Percentiles rank a stretch among this genome's conserved stretches.
Evolutionary conservation across 2,113 vertebrate species (phyloP).

Genomic region (Rhinolophus ferrumequinum): DNA sequence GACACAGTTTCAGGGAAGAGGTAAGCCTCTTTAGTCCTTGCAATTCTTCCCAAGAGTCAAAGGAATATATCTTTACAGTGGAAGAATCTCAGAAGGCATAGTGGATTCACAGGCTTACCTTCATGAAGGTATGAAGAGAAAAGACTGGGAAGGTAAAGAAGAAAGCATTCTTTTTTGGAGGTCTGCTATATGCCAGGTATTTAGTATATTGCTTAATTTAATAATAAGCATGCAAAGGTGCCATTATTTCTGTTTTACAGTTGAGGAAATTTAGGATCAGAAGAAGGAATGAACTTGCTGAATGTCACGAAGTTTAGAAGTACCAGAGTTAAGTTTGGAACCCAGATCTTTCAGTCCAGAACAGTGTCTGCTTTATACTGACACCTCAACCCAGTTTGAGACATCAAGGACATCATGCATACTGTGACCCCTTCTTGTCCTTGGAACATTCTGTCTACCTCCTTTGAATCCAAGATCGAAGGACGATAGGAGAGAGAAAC

Average conservation of each 20-base stretch:
- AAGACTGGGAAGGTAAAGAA: neutral
- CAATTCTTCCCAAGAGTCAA: neutral
- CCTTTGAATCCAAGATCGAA: neutral
- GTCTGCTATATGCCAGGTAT: neutral
- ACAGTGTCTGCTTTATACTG: neutral
- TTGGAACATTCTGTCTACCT: neutral
- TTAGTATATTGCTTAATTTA: neutral
- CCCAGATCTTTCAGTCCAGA: neutral
- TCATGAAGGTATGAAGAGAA: neutral
- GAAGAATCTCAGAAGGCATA: neutral
- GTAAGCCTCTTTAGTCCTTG: neutral
- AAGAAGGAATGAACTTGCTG: neutral
- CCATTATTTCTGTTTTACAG: neutral
- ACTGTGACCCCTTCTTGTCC: neutral
- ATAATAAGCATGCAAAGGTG: neutral
- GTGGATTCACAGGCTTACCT: neutral
- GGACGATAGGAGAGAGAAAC: neutral
- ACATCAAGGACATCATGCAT: neutral
- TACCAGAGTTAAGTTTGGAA: neutral
- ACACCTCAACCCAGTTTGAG: neutral
- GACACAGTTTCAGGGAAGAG: neutral
- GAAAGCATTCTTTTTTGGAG: neutral
- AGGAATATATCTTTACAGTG: neutral
- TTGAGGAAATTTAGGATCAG: neutral
- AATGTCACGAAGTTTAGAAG: neutral